phyloP scores from a whole-genome alignment of 2,113 vertebrate genomes.

The Rattus rattus region DNA sequence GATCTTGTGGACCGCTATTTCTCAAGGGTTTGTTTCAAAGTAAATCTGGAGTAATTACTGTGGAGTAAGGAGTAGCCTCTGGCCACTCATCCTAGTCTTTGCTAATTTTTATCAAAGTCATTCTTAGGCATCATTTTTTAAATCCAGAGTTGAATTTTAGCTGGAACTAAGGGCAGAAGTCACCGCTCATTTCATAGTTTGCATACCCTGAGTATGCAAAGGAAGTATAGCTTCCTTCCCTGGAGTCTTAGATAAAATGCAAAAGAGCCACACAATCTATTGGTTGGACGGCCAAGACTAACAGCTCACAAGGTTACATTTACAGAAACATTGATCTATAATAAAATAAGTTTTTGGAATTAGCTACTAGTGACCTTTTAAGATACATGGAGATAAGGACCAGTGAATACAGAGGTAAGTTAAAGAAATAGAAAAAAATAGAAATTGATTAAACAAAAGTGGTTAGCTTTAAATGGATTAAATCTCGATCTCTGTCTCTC shows the following conservation, averaged over 20 bases:
- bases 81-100: neutral
- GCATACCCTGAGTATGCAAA: neutral
- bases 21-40: neutral
- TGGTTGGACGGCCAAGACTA: neutral
- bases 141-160: neutral
- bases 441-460: neutral
- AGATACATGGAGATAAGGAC: neutral
- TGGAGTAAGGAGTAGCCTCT: neutral
- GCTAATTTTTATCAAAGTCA: neutral
- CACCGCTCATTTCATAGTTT: neutral
- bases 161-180: neutral
- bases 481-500: neutral
- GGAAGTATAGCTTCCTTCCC: neutral
- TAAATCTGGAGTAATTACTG: neutral
- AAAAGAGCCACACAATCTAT: neutral
- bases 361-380: neutral
- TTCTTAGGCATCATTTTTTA: neutral
- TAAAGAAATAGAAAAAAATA: neutral
- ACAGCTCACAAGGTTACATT: neutral
- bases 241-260: neutral
- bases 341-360: neutral
- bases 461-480: neutral
- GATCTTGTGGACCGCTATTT: neutral
- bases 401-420: neutral
- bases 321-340: neutral